These are phyloP conservation scores for Saccopteryx leptura DNA, from an alignment of 2,113 vertebrate genomes.

Conservation along the genomic window DNA sequence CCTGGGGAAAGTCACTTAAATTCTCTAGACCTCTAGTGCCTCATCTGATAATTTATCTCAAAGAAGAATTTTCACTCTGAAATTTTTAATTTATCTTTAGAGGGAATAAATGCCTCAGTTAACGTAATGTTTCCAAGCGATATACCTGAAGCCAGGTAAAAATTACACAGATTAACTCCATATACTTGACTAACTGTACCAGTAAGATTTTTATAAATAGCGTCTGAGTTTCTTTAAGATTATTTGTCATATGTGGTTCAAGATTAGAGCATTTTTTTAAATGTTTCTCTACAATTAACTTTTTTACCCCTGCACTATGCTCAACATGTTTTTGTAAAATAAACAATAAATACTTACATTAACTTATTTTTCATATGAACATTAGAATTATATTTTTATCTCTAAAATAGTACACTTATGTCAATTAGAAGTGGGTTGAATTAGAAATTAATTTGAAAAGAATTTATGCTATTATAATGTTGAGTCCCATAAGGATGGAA, in stretches of 20 bases:
- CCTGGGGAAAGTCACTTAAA: constrained; percentile 27
- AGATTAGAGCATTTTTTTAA: constrained; percentile 35
- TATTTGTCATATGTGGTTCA: constrained; percentile 5
- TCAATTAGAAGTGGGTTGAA: background rate
- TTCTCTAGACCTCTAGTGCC: background rate
- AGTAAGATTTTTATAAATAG: constrained; percentile 41
- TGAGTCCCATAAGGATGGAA: background rate
- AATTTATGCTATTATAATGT: background rate
- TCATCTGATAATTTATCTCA: constrained; percentile 33
- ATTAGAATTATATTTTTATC: background rate
- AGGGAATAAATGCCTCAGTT: background rate
- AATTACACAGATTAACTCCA: constrained; percentile 56
- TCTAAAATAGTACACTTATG: background rate
- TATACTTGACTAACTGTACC: constrained; percentile 37
- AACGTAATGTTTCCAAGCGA: constrained; percentile 22
- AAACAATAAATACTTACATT: background rate
- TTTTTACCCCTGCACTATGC: background rate
- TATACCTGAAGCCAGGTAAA: constrained; percentile 7
- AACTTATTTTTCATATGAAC: background rate
- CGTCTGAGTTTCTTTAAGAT: background rate
- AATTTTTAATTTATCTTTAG: constrained; percentile 49
- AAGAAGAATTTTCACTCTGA: background rate
- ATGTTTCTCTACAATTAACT: background rate
- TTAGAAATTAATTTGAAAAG: background rate
- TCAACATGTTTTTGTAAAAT: constrained; percentile 1